Evolutionary conservation across 2,888 invertebrate genomes (phyloP).

Genomic region (Microchrysa polita): DNA sequence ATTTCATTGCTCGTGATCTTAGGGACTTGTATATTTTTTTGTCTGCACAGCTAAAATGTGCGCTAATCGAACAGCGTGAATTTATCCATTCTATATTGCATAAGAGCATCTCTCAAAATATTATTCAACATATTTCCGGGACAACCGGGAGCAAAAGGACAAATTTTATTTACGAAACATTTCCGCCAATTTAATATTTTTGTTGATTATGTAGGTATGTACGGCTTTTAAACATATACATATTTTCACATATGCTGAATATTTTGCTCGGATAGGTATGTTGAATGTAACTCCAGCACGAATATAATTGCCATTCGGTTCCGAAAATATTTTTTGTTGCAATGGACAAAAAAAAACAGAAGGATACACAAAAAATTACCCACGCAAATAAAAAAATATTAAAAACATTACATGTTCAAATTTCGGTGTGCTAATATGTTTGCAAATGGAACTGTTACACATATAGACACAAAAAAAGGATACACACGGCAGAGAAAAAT

Average conservation of each 20-base stretch:
- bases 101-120: constrained; percentile 43
- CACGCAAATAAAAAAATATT: constrained; percentile 29
- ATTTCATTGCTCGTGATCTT: not conserved
- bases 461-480: not conserved
- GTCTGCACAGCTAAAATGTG: too few species aligned
- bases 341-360: too few species aligned
- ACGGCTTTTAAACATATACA: constrained; percentile 5
- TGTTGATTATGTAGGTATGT: constrained; percentile 9
- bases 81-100: constrained; percentile 32
- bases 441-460: constrained; percentile 5
- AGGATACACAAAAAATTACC: too few species aligned
- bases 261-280: not conserved
- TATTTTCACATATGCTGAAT: constrained; percentile 24
- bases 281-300: constrained; percentile 26
- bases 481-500: not conserved
- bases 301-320: constrained; percentile 38
- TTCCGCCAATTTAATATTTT: constrained; percentile 35
- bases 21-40: too few species aligned
- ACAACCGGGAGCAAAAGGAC: constrained; percentile 15
- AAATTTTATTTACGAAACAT: constrained; percentile 37
- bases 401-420: constrained; percentile 15
- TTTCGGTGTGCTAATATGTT: constrained; percentile 22
- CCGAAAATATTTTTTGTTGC: too few species aligned
- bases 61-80: not conserved
- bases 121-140: constrained; percentile 45